Evolutionary conservation across 2,888 invertebrate species (phyloP).

Genomic region (Caradrina kadenii): DNA sequence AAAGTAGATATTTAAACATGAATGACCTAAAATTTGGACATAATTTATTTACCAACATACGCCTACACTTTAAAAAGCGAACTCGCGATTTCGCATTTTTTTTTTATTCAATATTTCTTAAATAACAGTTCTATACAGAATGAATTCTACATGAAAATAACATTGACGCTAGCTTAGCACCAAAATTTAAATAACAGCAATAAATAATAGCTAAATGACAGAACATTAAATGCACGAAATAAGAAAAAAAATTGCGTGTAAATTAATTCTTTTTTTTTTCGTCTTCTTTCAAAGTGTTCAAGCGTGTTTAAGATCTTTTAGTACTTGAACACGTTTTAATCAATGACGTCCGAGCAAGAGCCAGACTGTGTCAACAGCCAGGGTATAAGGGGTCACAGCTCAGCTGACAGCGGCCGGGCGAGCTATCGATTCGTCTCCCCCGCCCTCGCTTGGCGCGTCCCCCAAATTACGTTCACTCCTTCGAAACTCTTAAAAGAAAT

Average conservation of each 20-base stretch:
- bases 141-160: no score
- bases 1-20: neutral
- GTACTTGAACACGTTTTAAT: conserved; percentile 37
- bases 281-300: conserved; percentile 12
- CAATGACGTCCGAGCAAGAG: conserved; percentile 30
- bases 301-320: conserved; percentile 28
- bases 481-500: conserved; percentile 33
- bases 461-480: conserved; percentile 42
- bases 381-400: conserved; percentile 53
- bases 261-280: neutral
- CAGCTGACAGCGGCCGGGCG: conserved; percentile 66
- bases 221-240: neutral
- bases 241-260: neutral
- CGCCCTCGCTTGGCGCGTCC: conserved; percentile 25
- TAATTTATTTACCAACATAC: conserved; percentile 34
- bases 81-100: neutral
- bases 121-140: no score
- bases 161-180: no score
- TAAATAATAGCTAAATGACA: neutral
- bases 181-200: neutral
- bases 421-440: conserved; percentile 65
- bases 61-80: conserved; percentile 18
- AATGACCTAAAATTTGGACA: conserved; percentile 2
- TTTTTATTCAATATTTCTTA: neutral
- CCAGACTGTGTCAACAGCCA: conserved; percentile 53